Evolutionary conservation across 53 echinoderm and acorn worm genomes (phyloP), one percentile per base, ranked within the genome.

Genomic region (Temnopleurus reevesii): DNA sequence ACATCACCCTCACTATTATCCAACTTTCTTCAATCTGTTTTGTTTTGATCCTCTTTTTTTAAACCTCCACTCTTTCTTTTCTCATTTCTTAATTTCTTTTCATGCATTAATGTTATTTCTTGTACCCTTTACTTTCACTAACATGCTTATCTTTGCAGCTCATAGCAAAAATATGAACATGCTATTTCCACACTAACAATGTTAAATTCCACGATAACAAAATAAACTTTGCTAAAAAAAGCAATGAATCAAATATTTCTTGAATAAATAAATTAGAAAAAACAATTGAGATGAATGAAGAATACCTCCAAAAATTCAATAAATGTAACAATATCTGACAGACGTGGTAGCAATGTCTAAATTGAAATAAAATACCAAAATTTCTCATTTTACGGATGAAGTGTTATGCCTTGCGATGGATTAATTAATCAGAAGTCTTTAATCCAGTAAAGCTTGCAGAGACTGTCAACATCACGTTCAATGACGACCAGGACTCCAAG

Each of bases 401-500:
- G 27, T 46, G 12, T 25, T 12, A 49, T 47, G 80, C 29, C 19
- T 28, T 80, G 51, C 4, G 28, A 29, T 49, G 80, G 80, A 29
- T 79, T 79, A 79, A 79, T 79, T 79, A 79, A 79, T 80, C 80
- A 80, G 46, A 28, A 47, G 80, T 46, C 80, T 46, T 46, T 51
- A 80, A 51, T 51, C 29, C 15, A 12, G 17, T 15, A 28, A 46
- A 8, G 15, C 51, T 51, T 41, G 45, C 17, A 46, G 28, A 41
- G 47, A 30, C 46, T 51, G 80, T 51, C 51, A 49, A 51, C 80
- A 80, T 80, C 80, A 80, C 80, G 80, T 80, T 80, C 80, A 49
- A 80, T 51, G 80, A 80, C 80, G 24, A 80, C 19, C 9, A 71
- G 1, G 83, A 49, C 83, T 83, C 83, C 83, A 83, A 2, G n/a